phyloP scores from a whole-genome alignment of 2,797 vertebrate genomes.

The Thalassophryne amazonica region DNA sequence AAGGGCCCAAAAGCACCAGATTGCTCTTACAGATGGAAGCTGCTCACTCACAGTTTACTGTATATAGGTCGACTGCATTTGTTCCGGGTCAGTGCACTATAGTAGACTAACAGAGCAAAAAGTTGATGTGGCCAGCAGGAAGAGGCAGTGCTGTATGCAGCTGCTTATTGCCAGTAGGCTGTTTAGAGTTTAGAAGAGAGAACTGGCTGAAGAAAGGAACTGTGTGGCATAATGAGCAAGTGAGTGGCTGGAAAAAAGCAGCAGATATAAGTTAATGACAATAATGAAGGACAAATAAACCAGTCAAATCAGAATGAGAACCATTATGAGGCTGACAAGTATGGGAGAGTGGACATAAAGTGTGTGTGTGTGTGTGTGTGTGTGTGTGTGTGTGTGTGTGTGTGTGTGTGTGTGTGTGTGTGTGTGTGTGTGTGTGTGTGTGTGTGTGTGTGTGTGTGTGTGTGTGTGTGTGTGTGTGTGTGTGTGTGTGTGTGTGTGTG shows the following conservation, averaged over 20 bases:
- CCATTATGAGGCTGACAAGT: background rate
- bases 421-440: no score
- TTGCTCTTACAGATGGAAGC: conserved; percentile 57
- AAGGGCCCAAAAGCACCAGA: conserved; percentile 41
- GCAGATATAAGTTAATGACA: background rate
- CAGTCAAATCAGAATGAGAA: background rate
- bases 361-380: background rate
- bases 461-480: no score
- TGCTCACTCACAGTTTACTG: conserved; percentile 62
- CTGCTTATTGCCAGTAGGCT: background rate
- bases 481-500: no score
- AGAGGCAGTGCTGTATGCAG: conserved; percentile 5
- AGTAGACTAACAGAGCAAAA: conserved; percentile 49
- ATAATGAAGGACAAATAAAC: conserved; percentile 1
- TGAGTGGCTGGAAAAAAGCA: background rate
- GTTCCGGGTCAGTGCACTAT: conserved; percentile 57
- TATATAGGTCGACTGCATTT: conserved; percentile 65
- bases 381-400: no score
- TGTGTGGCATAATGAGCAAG: background rate
- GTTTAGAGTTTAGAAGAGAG: conserved; percentile 3
- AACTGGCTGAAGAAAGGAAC: background rate
- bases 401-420: no score
- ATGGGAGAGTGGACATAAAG: background rate
- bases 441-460: no score
- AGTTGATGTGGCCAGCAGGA: conserved; percentile 25